Evolutionary conservation across 2,113 vertebrate species (phyloP).

Genomic region (Laterallus jamaicensis): DNA sequence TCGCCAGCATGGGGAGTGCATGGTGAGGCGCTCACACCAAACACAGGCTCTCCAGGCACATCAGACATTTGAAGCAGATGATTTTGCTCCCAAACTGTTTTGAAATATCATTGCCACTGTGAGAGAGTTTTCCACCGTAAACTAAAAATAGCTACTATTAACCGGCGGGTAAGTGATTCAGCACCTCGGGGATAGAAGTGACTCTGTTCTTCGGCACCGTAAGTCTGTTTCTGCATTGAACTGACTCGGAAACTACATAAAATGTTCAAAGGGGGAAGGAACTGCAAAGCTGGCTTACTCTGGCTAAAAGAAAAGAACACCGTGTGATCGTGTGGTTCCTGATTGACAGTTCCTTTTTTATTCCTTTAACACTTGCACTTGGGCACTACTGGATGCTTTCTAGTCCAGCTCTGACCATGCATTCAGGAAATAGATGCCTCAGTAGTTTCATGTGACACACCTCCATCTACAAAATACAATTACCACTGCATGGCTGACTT

Average conservation of each 20-base stretch:
- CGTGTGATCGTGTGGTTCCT: not conserved
- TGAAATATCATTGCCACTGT: conserved; percentile 18
- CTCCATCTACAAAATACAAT: not conserved
- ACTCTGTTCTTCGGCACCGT: not conserved
- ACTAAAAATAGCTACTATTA: conserved; percentile 72
- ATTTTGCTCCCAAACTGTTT: conserved; percentile 33
- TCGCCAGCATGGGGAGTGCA: not conserved
- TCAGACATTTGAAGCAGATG: not conserved
- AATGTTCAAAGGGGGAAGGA: not conserved
- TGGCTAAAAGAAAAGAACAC: not conserved
- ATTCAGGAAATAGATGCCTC: not conserved
- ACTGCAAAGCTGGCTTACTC: conserved; percentile 6
- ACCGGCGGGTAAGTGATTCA: conserved; percentile 37
- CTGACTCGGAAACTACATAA: conserved; percentile 32
- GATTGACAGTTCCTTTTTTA: not conserved
- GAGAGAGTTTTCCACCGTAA: conserved; percentile 40
- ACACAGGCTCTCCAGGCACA: not conserved
- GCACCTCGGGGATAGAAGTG: not conserved
- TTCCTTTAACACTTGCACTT: not conserved
- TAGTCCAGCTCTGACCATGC: not conserved
- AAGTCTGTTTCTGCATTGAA: not conserved
- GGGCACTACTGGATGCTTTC: not conserved
- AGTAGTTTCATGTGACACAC: not conserved
- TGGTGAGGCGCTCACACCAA: not conserved
- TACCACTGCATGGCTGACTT: not conserved